Base-by-base conservation (phyloP, 2,797 vertebrate genomes). In the Spheniscus humboldti region DNA sequence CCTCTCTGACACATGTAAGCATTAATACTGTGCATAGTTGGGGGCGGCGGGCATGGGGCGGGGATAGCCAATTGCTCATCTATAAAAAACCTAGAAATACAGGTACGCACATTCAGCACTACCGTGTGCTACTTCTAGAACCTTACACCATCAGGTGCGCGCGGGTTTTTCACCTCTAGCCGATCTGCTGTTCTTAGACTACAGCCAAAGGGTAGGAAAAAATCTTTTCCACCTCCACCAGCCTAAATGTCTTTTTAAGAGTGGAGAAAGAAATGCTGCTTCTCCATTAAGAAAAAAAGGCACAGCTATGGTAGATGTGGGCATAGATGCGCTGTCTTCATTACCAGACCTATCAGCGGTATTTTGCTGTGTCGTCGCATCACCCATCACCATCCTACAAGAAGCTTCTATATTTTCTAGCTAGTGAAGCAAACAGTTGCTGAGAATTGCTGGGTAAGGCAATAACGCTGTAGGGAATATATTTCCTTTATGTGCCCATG, bases 91-190 rank as follows among this genome's bases (percentile, higher is more conserved):
- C 75, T 30, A 33, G 69, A 56, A 92, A 71, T n/a, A 55, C 28
- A 56, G 18, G 30, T 33, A 18, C 1, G 1, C 55, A 47, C 55
- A 75, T 9, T 39, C 60, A 66, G 7, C 41, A 13, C 57, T 66
- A 45, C 41, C 0, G 0, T 6, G 3, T 24, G 19, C 53, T 68
- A 7, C 55, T 63, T 77, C 78, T 39, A 73, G 53, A 86, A 74
- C 28, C 9, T 28, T 45, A 35, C 28, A 15, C 28, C 22, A 5
- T 31, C 20, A 10, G 8, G 5, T 47, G 28, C 0, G 0, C 2
- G 2, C 22, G 20, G 11, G 4, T 18, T 17, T 73, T 72, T 37
- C 73, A 79, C 33, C 41, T 84, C 41, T 76, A 33, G 27, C 15
- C 1, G 0, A 41, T 63, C 67, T 74, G 17, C 45, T 83, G 19